phyloP scores from a whole-genome alignment of 2,113 vertebrate species.

The Antidorcas marsupialis region DNA sequence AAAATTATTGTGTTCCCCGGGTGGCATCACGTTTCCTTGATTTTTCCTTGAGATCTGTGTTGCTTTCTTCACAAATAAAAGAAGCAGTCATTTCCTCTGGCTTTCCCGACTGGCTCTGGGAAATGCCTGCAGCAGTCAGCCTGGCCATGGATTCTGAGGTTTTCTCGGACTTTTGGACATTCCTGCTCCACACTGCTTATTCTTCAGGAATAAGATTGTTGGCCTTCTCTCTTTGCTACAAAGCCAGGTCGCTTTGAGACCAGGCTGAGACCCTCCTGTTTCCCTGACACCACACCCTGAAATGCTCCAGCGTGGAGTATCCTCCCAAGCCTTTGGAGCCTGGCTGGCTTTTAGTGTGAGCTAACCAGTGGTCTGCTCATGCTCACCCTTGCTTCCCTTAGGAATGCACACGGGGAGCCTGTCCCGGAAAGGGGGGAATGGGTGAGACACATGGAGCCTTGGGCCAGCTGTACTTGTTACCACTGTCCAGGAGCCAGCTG shows the following conservation, averaged over 20 bases:
- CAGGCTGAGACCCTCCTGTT: background rate
- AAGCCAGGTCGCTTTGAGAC: background rate
- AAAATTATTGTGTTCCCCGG: background rate
- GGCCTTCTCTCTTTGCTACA: background rate
- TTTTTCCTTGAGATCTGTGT: background rate
- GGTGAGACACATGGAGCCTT: rapidly evolving
- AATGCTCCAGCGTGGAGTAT: background rate
- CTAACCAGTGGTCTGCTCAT: background rate
- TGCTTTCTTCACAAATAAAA: background rate
- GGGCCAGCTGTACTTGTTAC: background rate
- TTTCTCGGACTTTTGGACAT: background rate
- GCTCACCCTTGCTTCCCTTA: rapidly evolving
- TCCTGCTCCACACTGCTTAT: too few relatives aligned
- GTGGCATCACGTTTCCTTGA: background rate
- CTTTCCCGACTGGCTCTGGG: background rate
- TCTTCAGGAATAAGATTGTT: too few relatives aligned
- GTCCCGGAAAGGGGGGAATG: rapidly evolving
- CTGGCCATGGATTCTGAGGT: background rate
- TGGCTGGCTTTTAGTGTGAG: background rate
- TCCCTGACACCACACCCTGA: rapidly evolving
- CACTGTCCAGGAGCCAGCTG: background rate
- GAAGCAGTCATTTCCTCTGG: background rate
- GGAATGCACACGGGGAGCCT: rapidly evolving
- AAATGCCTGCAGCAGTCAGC: background rate
- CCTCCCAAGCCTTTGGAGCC: rapidly evolving